Evolutionary conservation across 2,113 vertebrate genomes (phyloP).

Genomic region (Zootoca vivipara): DNA sequence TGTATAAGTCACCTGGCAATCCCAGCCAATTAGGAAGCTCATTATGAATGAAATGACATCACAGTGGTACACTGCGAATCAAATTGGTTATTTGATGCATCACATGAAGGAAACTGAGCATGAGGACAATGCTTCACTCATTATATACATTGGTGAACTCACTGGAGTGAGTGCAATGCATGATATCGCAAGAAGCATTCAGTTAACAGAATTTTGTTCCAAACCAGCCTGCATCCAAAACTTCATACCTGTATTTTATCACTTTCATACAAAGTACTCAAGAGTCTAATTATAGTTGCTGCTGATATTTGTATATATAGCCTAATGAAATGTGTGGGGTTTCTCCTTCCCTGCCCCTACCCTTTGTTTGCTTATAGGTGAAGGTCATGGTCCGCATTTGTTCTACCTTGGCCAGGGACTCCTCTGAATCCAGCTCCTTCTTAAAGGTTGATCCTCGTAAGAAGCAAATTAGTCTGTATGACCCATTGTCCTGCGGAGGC

Average conservation of each 20-base stretch:
- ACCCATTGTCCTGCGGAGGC: conserved; percentile 83
- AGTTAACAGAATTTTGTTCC: no score
- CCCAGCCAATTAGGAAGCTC: neutral
- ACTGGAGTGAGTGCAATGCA: no score
- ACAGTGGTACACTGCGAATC: neutral
- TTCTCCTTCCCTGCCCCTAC: neutral
- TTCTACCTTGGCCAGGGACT: conserved; percentile 81
- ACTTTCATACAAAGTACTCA: neutral
- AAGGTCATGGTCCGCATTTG: conserved; percentile 98
- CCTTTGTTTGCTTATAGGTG: conserved; percentile 79
- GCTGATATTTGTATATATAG: no score
- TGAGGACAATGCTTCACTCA: neutral
- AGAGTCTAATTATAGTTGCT: neutral
- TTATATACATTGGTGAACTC: neutral
- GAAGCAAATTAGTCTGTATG: conserved; percentile 95
- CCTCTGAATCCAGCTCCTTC: conserved; percentile 93
- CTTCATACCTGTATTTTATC: neutral
- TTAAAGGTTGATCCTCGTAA: conserved; percentile 95
- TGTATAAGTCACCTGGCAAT: neutral
- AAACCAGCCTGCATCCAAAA: neutral
- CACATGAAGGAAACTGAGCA: neutral
- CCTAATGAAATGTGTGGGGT: accelerated
- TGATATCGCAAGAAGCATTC: no score
- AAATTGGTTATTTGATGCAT: neutral
- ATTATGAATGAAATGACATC: neutral